phyloP scores from a whole-genome alignment of 2,113 vertebrate genomes.

The Gymnocephalus cernua region DNA sequence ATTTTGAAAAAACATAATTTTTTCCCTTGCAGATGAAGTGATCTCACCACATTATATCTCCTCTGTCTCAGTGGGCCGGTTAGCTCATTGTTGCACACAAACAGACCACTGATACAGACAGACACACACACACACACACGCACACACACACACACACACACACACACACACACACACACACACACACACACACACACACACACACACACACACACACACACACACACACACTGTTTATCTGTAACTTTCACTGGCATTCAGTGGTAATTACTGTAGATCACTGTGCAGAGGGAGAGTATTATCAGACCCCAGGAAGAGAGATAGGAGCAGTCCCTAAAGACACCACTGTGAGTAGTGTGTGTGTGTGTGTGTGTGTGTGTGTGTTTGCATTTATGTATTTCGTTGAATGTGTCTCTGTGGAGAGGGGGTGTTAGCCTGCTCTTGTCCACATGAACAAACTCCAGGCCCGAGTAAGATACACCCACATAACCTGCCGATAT shows the following conservation, averaged over 20 bases:
- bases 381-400: slow-evolving; percentile 54
- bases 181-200: slow-evolving; percentile 36
- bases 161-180: slow-evolving; percentile 20
- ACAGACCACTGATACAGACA: slow-evolving; percentile 40
- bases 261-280: slow-evolving; percentile 51
- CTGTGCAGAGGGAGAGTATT: slow-evolving; percentile 57
- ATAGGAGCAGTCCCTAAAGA: slow-evolving; percentile 68
- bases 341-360: slow-evolving; percentile 4
- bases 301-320: slow-evolving; percentile 71
- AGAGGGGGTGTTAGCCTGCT: slow-evolving; percentile 24
- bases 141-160: slow-evolving; percentile 32
- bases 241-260: slow-evolving; percentile 29
- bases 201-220: slow-evolving; percentile 28
- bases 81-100: slow-evolving; percentile 56
- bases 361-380: slow-evolving; percentile 8
- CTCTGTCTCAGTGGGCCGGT: slow-evolving; percentile 41
- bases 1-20: slow-evolving; percentile 26
- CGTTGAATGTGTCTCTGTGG: slow-evolving; percentile 2
- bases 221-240: slow-evolving; percentile 52
- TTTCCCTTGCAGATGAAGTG: slow-evolving; percentile 51
- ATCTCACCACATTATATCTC: slow-evolving; percentile 72
- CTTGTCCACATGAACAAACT: slow-evolving; percentile 69
- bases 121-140: slow-evolving; percentile 28
- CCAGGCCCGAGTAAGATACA: slow-evolving; percentile 87
- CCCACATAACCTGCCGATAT: slow-evolving; percentile 78